phyloP scores from a whole-genome alignment of 2,888 invertebrate species.

The Leptinotarsa tumamoca region DNA sequence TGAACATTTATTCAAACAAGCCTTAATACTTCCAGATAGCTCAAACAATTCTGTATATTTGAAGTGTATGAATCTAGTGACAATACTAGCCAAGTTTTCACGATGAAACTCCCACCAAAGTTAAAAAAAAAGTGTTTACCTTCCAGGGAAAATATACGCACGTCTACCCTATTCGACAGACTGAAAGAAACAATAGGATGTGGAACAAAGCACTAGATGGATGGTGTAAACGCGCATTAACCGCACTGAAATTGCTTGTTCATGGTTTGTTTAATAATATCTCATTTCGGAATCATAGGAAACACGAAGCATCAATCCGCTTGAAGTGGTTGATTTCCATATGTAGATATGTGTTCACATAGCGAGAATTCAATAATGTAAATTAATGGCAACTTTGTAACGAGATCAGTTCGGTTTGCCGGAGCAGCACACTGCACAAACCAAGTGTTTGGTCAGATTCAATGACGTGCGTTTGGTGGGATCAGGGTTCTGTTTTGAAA shows the following conservation, averaged over 20 bases:
- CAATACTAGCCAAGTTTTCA: too few relatives aligned
- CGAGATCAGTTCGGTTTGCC: slow-evolving; percentile 25
- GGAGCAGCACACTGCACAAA: not conserved
- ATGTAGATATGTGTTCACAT: slow-evolving; percentile 48
- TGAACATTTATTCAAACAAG: too few relatives aligned
- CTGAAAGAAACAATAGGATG: not conserved
- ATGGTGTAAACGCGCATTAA: slow-evolving; percentile 48
- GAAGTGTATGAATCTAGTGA: too few relatives aligned
- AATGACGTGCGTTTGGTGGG: slow-evolving; percentile 2
- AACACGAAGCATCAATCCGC: slow-evolving; percentile 56
- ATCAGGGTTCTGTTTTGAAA: not conserved
- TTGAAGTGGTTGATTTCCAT: slow-evolving; percentile 56
- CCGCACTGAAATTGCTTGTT: slow-evolving; percentile 48
- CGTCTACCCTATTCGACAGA: not conserved
- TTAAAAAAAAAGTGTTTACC: too few relatives aligned
- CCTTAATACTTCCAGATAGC: too few relatives aligned
- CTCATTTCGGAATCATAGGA: slow-evolving; percentile 56
- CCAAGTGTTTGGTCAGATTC: slow-evolving; percentile 30
- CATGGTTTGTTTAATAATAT: slow-evolving; percentile 56
- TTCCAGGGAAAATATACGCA: not conserved
- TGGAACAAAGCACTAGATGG: not conserved
- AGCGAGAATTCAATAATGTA: slow-evolving; percentile 54
- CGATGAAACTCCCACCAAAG: too few relatives aligned
- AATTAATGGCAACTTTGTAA: slow-evolving; percentile 54
- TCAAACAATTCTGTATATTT: too few relatives aligned